Percentiles rank a stretch among this genome's conserved stretches.
Evolutionary conservation across 1,140 invertebrate species (phyloP).

Genomic region (Drosophila nigromelanica): DNA sequence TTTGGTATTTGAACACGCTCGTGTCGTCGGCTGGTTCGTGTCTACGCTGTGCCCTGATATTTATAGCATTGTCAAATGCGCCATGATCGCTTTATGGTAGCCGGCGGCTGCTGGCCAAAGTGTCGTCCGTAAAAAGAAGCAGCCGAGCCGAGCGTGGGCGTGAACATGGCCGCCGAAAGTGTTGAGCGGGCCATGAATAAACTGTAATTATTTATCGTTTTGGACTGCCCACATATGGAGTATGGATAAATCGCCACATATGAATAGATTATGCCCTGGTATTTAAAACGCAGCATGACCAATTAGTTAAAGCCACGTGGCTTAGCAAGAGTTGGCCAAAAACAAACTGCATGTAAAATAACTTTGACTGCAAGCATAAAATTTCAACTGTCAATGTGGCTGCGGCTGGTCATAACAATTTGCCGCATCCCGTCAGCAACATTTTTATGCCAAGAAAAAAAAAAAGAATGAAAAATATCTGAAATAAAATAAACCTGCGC

Average conservation of each 20-base stretch:
- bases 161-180: conserved; percentile 71
- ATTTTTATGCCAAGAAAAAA: conserved; percentile 49
- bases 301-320: conserved; percentile 59
- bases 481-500: conserved; percentile 8
- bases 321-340: conserved; percentile 59
- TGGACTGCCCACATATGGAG: conserved; percentile 51
- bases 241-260: conserved; percentile 50
- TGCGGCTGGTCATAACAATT: conserved; percentile 65
- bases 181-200: conserved; percentile 71
- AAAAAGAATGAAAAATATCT: background rate
- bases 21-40: conserved; percentile 34
- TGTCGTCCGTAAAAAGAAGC: conserved; percentile 7
- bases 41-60: conserved; percentile 39
- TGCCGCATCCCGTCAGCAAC: conserved; percentile 47
- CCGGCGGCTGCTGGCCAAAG: conserved; percentile 7
- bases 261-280: conserved; percentile 67
- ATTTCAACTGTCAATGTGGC: conserved; percentile 50
- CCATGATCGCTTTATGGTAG: conserved; percentile 43
- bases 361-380: conserved; percentile 57
- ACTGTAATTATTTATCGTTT: conserved; percentile 70
- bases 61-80: conserved; percentile 53
- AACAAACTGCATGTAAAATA: conserved; percentile 18
- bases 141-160: conserved; percentile 50
- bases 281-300: conserved; percentile 69
- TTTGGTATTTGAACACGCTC: conserved; percentile 17